A percentile compares a stretch with the other conserved stretches of the same genome.
phyloP scores from a whole-genome alignment of 2,888 invertebrate genomes.

The Ormyrus labotus region DNA sequence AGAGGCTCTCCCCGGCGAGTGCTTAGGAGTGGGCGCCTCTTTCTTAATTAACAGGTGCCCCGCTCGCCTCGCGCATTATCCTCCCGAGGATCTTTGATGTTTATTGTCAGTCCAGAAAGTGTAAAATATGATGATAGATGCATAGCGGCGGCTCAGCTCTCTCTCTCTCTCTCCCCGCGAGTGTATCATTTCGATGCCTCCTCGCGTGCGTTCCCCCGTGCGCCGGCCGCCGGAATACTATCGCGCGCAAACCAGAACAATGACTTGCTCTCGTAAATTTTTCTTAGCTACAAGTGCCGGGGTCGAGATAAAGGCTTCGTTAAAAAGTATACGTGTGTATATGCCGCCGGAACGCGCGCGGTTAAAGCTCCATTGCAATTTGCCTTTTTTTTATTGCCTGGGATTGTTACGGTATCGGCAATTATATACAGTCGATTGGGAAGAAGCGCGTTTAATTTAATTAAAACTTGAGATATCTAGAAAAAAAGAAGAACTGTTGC shows the following conservation, averaged over 20 bases:
- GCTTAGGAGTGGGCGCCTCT: neutral
- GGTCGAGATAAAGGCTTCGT: too few species aligned
- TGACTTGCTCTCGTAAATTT: conserved; percentile 37
- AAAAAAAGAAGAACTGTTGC: too few species aligned
- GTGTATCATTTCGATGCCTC: conserved; percentile 45
- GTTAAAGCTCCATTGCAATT: too few species aligned
- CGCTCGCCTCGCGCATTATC: conserved; percentile 22
- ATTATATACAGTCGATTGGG: too few species aligned
- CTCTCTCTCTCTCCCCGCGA: neutral
- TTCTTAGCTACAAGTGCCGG: too few species aligned
- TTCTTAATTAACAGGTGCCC: conserved; percentile 55
- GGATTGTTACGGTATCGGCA: too few species aligned
- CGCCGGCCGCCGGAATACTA: neutral
- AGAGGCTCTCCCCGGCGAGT: neutral
- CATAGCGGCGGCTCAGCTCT: neutral
- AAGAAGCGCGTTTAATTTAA: too few species aligned
- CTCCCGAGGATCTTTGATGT: conserved; percentile 51
- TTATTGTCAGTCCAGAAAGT: conserved; percentile 53
- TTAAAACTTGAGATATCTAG: too few species aligned
- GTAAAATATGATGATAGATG: conserved; percentile 53
- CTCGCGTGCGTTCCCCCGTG: conserved; percentile 15
- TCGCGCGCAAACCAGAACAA: conserved; percentile 30
- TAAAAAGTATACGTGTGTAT: too few species aligned
- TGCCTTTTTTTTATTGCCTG: too few species aligned
- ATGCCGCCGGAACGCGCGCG: too few species aligned